Conservation (phyloP, 2,888 invertebrate genomes). For the Macroteleia sp. region DNA sequence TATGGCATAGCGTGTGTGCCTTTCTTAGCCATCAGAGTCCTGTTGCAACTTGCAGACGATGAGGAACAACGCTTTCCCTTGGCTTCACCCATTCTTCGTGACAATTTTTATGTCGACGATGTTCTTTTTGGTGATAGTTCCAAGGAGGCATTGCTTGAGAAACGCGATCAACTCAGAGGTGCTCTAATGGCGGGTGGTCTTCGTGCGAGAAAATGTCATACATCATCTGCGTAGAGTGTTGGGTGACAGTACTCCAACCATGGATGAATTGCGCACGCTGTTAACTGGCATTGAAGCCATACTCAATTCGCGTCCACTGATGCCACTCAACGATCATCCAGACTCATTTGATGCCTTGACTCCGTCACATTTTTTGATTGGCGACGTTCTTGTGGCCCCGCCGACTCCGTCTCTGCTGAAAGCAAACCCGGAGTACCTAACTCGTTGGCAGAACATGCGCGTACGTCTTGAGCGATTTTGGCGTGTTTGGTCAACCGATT, state of each 20-base stretch:
- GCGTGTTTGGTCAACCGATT: neutral
- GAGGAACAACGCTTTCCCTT: neutral
- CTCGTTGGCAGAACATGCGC: no score
- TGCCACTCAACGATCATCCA: neutral
- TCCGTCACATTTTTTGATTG: neutral
- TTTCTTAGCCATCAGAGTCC: neutral
- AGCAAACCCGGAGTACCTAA: no score
- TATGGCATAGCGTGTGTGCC: constrained; percentile 61
- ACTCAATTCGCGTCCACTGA: neutral
- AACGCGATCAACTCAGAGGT: neutral
- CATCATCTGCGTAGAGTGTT: neutral
- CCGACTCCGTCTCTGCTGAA: no score
- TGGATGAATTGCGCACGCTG: neutral
- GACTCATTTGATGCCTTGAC: neutral
- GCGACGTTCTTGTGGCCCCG: no score
- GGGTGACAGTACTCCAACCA: neutral
- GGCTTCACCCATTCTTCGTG: neutral
- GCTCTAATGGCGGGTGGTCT: constrained; percentile 2
- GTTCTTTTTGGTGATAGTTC: neutral
- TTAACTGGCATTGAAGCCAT: neutral
- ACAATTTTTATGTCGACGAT: neutral
- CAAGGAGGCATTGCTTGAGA: neutral
- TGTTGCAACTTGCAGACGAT: neutral
- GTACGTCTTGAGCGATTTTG: neutral
- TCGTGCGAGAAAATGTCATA: neutral